Percentiles rank a stretch among this genome's conserved stretches.
phyloP scores from a whole-genome alignment of 2,797 vertebrate species.

The Periparus ater region DNA sequence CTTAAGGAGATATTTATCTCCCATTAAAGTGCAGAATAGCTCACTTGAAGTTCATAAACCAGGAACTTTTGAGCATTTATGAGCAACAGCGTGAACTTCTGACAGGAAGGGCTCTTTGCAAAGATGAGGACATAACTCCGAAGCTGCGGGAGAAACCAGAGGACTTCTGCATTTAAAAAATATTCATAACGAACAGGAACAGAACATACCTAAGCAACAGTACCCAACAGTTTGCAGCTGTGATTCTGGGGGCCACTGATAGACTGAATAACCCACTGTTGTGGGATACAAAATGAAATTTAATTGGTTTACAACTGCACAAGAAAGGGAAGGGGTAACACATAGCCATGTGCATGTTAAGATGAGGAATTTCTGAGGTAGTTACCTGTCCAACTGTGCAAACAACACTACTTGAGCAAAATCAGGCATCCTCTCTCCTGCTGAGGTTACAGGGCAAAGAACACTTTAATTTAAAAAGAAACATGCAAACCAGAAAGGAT shows the following conservation, averaged over 20 bases:
- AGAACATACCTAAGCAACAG: not conserved
- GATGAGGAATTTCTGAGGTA: not conserved
- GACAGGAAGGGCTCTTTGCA: not conserved
- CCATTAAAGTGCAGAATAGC: not conserved
- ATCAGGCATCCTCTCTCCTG: not conserved
- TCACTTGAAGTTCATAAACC: not conserved
- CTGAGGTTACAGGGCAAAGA: not conserved
- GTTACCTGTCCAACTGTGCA: not conserved
- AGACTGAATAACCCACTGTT: not conserved
- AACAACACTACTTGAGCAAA: not conserved
- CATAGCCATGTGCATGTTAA: rapidly evolving
- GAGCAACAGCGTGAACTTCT: not conserved
- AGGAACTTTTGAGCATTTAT: not conserved
- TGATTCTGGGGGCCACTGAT: not conserved
- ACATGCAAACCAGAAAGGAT: not conserved
- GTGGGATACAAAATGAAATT: not conserved
- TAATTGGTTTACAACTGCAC: not conserved
- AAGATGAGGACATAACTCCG: not conserved
- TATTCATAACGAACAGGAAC: not conserved
- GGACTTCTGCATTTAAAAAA: conserved; percentile 30
- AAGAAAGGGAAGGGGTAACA: not conserved
- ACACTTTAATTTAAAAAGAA: not conserved
- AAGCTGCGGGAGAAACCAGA: not conserved
- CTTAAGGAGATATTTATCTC: not conserved
- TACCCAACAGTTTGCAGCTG: not conserved